Evolutionary conservation across 2,888 invertebrate species (phyloP), one percentile per base, ranked within the genome.

Genomic region (Thereva unica): DNA sequence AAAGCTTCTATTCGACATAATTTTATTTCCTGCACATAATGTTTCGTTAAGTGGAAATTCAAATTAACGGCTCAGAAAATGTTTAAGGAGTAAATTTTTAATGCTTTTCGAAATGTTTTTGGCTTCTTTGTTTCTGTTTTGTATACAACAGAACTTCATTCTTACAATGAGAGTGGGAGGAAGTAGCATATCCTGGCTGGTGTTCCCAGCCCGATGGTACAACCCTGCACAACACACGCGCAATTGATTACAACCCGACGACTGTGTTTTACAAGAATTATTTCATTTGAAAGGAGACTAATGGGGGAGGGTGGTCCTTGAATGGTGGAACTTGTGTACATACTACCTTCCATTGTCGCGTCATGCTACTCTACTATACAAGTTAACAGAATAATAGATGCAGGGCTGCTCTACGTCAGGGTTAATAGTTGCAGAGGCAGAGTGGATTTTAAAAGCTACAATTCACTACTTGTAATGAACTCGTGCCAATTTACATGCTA

Each of bases 51-150:
- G 61, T 61, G 63, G 45, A 66, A 66, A 66, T 61, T 66, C 55
- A 61, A 63, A 61, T 68, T 68, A 68, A 65, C 66, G 52, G 54
- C 64, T 54, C 23, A 49, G 67, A 63, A 68, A 61, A 54, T 54
- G 45, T 47, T 64, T 50, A 12, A 54, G 65, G 42, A 59, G 49
- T 61, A 61, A 66, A 68, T 61, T 61, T 65, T 68, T 61, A 66
- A 68, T 66, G 65, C 23, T 23, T 55, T 55, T 55, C 47, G 57
- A 59, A 47, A 42, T 47, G 37, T 59, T 47, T 45, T 35, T 8
- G 6, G 23, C 37, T 10, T 47, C 35, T 42, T 59, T 37, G 47
- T 45, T 59, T 37, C 38, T 59, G 57, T 4, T 59, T 23, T 23
- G 23, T 23, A 23, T 23, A 23, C 23, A 23, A 23, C 23, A 23